A percentile compares a stretch with the other conserved stretches of the same genome.
phyloP scores from a whole-genome alignment of 2,113 vertebrate species.

The Cryptoleucopteryx plumbea region DNA sequence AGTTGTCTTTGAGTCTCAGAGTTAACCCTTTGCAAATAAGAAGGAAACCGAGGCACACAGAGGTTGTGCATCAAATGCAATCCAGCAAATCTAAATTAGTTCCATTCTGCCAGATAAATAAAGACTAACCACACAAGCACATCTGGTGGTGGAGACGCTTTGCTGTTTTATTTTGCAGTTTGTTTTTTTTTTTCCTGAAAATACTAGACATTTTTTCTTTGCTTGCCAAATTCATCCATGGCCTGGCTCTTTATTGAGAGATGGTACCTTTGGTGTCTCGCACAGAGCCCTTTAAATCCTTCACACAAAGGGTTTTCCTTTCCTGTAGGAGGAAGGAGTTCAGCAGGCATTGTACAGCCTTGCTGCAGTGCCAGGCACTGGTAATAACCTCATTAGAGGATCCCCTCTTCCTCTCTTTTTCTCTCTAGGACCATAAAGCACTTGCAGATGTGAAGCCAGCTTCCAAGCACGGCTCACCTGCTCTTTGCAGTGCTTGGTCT shows the following conservation, averaged over 20 bases:
- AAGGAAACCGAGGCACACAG: not conserved
- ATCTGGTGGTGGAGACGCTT: not conserved
- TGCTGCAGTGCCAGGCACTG: not conserved
- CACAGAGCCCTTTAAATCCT: not conserved
- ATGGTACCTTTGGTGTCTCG: not conserved
- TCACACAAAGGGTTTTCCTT: not conserved
- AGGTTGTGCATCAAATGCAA: not conserved
- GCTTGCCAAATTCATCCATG: not conserved
- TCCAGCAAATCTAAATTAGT: not conserved
- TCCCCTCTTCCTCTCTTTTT: not conserved
- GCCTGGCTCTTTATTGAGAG: not conserved
- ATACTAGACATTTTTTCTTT: not conserved
- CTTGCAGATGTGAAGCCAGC: slow-evolving; percentile 4
- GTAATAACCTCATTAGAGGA: slow-evolving; percentile 17
- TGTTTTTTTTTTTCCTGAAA: not conserved
- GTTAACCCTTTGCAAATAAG: not conserved
- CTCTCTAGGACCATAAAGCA: not conserved
- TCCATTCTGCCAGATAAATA: not conserved
- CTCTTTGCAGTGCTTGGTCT: not conserved
- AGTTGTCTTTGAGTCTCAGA: not conserved
- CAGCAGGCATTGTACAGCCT: not conserved
- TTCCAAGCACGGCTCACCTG: slow-evolving; percentile 7
- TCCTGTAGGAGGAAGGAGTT: not conserved
- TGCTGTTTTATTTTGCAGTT: not conserved
- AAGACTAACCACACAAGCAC: not conserved